Evolutionary conservation across 2,888 invertebrate species (phyloP), one percentile per base, ranked within the genome.

Genomic region (Nycteola revayana): DNA sequence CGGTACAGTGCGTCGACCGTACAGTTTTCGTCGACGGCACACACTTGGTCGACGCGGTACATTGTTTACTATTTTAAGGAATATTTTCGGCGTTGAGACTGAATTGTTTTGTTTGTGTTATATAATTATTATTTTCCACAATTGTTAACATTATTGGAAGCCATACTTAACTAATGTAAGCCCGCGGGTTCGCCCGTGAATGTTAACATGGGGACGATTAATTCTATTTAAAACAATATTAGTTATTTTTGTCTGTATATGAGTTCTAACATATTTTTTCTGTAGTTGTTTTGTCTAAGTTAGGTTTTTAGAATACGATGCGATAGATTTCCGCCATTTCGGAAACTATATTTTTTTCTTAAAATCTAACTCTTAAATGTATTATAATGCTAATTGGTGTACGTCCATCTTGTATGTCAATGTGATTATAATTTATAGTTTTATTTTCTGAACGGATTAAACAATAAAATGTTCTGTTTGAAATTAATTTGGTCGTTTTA

Each of bases 381-480:
- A 78, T 76, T 74, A 66, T 80, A 75, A 77, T 78, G 81, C 82
- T 86, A 77, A 76, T 84, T 85, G 86, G 85, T 87, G 87, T 87
- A 85, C 87, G 85, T 85, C 85, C 87, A 87, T 77, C 80, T 68
- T 86, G 84, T 86, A 86, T 87, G 84, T 87, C 85, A 83, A 81
- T 83, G 87, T 88, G 85, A 85, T 86, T 79, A 80, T 79, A 70
- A 72, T 78, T 80, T 65, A 66, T 63, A 65, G 57, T 63, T 60
- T 81, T 83, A 76, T 82, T 84, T 75, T 82, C 78, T 84, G 78
- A 85, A 86, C 85, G 87, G 84, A 86, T 87, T 85, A 83, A 85
- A 82, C 78, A 87, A 88, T 88, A 86, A 88, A 88, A 87, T 88
- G 88, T 88, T 88, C 87, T 88, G 87, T 88, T 88, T 88, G 81